Conservation (phyloP, 2,888 invertebrate species). For the Leptopterna dolabrata region DNA sequence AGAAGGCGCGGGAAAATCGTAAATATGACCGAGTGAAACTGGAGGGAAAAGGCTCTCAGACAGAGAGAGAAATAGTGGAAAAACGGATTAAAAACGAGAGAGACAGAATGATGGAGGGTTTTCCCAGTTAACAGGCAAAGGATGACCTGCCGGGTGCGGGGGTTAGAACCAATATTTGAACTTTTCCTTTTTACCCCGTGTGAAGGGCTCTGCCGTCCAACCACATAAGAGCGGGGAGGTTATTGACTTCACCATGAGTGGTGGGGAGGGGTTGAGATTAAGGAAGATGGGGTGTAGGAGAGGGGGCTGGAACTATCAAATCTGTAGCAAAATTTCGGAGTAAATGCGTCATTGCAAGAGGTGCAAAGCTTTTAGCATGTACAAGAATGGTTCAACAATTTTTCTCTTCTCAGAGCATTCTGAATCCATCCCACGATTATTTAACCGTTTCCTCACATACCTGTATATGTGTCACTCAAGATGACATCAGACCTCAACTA, state of each 20-base stretch:
- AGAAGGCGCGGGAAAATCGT: conserved; percentile 1
- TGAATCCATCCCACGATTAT: no score
- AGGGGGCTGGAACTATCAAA: no score
- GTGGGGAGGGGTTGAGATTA: neutral
- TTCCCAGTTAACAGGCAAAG: neutral
- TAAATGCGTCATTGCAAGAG: no score
- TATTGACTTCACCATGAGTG: conserved; percentile 43
- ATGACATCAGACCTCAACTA: no score
- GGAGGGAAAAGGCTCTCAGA: neutral
- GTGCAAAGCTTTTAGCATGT: no score
- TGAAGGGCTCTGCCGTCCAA: neutral
- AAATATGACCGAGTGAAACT: conserved; percentile 5
- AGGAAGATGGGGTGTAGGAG: neutral
- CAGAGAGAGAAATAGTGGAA: conserved; percentile 6
- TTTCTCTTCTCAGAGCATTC: no score
- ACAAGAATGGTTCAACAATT: no score
- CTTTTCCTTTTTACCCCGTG: neutral
- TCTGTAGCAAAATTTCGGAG: no score
- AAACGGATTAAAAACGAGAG: conserved; percentile 1
- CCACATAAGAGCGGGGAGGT: conserved; percentile 13
- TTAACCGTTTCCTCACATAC: no score
- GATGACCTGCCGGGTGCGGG: neutral
- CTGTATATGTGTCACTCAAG: no score
- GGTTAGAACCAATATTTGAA: conserved; percentile 5
- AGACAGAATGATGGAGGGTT: neutral